Evolutionary conservation across 1,140 invertebrate genomes (phyloP).

Genomic region (Drosophila virilis): DNA sequence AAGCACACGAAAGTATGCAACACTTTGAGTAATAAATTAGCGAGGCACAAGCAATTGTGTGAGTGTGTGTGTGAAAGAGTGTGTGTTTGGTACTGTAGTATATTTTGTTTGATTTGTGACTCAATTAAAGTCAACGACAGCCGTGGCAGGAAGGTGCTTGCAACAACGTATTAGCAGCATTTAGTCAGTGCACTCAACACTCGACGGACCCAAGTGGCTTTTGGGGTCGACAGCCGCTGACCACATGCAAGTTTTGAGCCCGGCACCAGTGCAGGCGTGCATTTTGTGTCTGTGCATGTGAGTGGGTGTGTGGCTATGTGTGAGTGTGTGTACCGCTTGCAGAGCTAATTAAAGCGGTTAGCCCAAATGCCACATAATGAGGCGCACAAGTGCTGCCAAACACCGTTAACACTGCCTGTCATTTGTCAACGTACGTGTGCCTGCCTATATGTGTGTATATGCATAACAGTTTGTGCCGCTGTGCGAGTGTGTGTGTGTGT

Average conservation of each 20-base stretch:
- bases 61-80: slow-evolving; percentile 12
- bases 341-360: slow-evolving; percentile 79
- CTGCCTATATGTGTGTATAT: slow-evolving; percentile 19
- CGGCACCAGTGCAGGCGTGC: slow-evolving; percentile 47
- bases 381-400: slow-evolving; percentile 81
- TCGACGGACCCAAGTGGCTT: slow-evolving; percentile 62
- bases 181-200: slow-evolving; percentile 57
- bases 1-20: slow-evolving; percentile 72
- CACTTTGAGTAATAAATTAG: slow-evolving; percentile 73
- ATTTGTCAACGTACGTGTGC: slow-evolving; percentile 68
- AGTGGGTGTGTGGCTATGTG: slow-evolving; percentile 27
- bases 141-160: slow-evolving; percentile 63
- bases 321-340: slow-evolving; percentile 36
- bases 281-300: slow-evolving; percentile 2
- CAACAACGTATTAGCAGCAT: slow-evolving; percentile 52
- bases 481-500: not conserved
- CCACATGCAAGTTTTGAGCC: slow-evolving; percentile 58
- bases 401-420: slow-evolving; percentile 79
- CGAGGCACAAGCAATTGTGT: slow-evolving; percentile 43
- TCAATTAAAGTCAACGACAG: slow-evolving; percentile 80
- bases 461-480: slow-evolving; percentile 6
- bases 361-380: slow-evolving; percentile 80
- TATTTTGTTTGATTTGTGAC: slow-evolving; percentile 84
- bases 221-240: slow-evolving; percentile 58
- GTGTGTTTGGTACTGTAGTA: slow-evolving; percentile 62